These are phyloP conservation scores for Struthidea cinerea DNA, from an alignment of 2,113 vertebrate genomes.

Conservation along the genomic window DNA sequence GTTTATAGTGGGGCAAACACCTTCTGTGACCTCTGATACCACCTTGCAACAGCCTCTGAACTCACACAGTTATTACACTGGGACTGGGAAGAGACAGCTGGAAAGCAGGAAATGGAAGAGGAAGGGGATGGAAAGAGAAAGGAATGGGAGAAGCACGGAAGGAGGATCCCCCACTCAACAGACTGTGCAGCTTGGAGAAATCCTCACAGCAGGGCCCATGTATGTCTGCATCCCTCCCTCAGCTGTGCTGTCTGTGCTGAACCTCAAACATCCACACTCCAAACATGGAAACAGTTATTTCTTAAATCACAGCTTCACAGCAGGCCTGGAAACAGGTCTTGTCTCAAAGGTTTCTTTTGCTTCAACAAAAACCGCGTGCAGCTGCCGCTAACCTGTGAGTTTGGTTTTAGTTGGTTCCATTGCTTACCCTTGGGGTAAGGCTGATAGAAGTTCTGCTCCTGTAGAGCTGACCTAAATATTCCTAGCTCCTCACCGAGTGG, in stretches of 20 bases:
- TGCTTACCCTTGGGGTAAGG: background rate
- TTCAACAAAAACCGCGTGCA: accelerated
- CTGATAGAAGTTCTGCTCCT: background rate
- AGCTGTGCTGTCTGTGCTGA: background rate
- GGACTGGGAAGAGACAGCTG: background rate
- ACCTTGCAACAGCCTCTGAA: accelerated
- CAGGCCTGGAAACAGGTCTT: background rate
- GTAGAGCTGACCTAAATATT: background rate
- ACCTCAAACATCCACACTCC: background rate
- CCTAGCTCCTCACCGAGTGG: background rate
- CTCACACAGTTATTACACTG: accelerated
- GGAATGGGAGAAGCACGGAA: background rate
- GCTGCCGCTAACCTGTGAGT: background rate
- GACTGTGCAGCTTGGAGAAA: background rate
- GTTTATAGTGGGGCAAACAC: background rate
- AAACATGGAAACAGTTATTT: background rate
- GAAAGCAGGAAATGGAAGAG: background rate
- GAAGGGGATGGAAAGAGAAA: background rate
- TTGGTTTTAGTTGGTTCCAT: background rate
- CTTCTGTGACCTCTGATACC: background rate
- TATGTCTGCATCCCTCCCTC: background rate
- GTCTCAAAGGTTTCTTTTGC: background rate
- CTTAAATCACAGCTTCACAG: background rate
- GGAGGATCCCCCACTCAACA: background rate
- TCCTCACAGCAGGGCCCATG: background rate